A percentile compares a stretch with the other conserved stretches of the same genome.
Conservation (phyloP, 1,140 invertebrate genomes). For the Aricia agestis region DNA sequence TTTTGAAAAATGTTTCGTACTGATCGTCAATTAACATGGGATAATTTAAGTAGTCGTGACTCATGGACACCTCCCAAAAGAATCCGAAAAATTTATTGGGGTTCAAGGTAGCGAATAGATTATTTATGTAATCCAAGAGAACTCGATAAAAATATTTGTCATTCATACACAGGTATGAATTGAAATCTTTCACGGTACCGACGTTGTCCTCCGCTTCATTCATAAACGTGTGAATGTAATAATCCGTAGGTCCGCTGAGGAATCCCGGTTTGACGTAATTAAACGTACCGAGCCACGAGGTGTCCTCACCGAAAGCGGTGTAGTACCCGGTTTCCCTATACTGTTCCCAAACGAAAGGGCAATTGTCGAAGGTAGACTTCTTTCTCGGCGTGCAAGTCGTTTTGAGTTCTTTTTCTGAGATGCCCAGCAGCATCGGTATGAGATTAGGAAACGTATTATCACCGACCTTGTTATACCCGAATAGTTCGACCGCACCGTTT, state of each 20-base stretch:
- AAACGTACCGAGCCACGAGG: slow-evolving; percentile 82
- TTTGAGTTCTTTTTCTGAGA: slow-evolving; percentile 77
- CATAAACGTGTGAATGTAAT: slow-evolving; percentile 86
- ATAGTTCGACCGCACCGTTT: slow-evolving; percentile 80
- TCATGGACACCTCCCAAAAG: slow-evolving; percentile 86
- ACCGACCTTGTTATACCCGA: slow-evolving; percentile 88
- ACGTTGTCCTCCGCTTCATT: slow-evolving; percentile 77
- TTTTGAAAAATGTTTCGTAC: slow-evolving; percentile 76
- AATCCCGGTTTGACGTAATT: slow-evolving; percentile 88
- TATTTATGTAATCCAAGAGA: slow-evolving; percentile 77
- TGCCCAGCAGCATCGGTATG: slow-evolving; percentile 82
- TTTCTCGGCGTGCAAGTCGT: slow-evolving; percentile 76
- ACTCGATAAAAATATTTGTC: slow-evolving; percentile 75
- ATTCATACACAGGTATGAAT: slow-evolving; percentile 79
- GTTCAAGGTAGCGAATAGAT: slow-evolving; percentile 76
- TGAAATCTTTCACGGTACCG: slow-evolving; percentile 73
- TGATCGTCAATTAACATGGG: slow-evolving; percentile 80
- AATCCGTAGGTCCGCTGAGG: slow-evolving; percentile 85
- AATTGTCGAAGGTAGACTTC: slow-evolving; percentile 71
- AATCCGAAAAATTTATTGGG: slow-evolving; percentile 80
- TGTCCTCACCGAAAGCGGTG: slow-evolving; percentile 89
- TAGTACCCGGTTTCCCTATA: slow-evolving; percentile 83
- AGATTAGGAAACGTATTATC: slow-evolving; percentile 91
- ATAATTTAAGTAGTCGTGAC: slow-evolving; percentile 84
- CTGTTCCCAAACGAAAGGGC: slow-evolving; percentile 88